Evolutionary conservation across 2,888 invertebrate species (phyloP).

Genomic region (Parnassius apollo): DNA sequence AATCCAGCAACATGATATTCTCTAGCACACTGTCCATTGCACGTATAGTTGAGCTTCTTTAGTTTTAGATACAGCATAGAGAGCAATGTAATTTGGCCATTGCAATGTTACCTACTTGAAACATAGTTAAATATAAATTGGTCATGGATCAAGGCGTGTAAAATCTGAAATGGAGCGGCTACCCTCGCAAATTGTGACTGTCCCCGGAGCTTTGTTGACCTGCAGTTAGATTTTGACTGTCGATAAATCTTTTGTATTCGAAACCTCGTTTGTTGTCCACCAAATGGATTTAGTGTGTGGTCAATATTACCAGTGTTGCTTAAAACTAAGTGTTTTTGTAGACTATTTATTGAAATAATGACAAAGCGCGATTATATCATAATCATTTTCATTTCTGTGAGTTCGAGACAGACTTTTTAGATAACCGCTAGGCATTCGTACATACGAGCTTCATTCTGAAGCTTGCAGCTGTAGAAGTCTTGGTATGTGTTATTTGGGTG

Average conservation of each 20-base stretch:
- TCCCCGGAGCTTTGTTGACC: conserved; percentile 42
- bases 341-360: no score
- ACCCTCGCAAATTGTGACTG: conserved; percentile 48
- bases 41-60: not conserved
- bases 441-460: no score
- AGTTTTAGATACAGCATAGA: not conserved
- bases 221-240: conserved; percentile 43
- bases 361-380: no score
- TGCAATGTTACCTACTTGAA: not conserved
- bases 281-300: conserved; percentile 22
- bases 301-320: not conserved
- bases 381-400: no score
- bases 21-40: conserved; percentile 17
- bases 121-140: conserved; percentile 30
- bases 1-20: not conserved
- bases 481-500: no score
- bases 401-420: no score
- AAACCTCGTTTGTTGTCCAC: conserved; percentile 33
- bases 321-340: not conserved
- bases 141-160: conserved; percentile 41
- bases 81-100: conserved; percentile 27
- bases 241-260: conserved; percentile 43
- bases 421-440: no score
- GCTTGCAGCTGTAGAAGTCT: no score
- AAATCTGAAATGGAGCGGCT: conserved; percentile 51